These are phyloP conservation scores for Diachrysia chrysitis DNA, from an alignment of 2,888 invertebrate species.

Conservation along the genomic window DNA sequence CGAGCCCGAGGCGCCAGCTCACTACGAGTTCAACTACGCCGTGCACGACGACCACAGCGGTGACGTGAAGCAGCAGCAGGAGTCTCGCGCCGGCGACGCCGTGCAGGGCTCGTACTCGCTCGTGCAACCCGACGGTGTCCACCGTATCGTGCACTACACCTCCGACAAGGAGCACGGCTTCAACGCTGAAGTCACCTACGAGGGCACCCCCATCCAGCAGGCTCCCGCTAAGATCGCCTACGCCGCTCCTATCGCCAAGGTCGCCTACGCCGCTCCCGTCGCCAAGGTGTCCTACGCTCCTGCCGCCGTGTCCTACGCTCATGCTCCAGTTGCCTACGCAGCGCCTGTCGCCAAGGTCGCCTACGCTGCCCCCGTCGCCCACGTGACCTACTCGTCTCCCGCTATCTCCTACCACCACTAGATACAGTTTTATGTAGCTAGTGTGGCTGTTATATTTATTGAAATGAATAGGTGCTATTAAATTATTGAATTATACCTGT, in stretches of 20 bases:
- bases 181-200: slow-evolving; percentile 84
- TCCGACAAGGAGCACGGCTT: slow-evolving; percentile 82
- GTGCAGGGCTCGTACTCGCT: slow-evolving; percentile 86
- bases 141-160: slow-evolving; percentile 84
- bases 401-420: slow-evolving; percentile 82
- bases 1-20: slow-evolving; percentile 77
- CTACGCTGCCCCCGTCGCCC: slow-evolving; percentile 60
- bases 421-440: slow-evolving; percentile 29
- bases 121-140: slow-evolving; percentile 84
- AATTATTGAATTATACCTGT: slow-evolving; percentile 55
- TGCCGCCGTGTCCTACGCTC: slow-evolving; percentile 75
- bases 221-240: slow-evolving; percentile 25
- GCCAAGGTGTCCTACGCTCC: slow-evolving; percentile 76
- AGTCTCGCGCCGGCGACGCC: slow-evolving; percentile 80
- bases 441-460: slow-evolving; percentile 38
- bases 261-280: slow-evolving; percentile 64
- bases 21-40: slow-evolving; percentile 84
- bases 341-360: slow-evolving; percentile 52
- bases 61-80: slow-evolving; percentile 85
- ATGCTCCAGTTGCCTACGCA: slow-evolving; percentile 64
- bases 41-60: slow-evolving; percentile 83
- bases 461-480: slow-evolving; percentile 50
- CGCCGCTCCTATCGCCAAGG: slow-evolving; percentile 62
- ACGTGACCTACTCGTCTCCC: slow-evolving; percentile 77
- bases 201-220: slow-evolving; percentile 73